A percentile compares a stretch with the other conserved stretches of the same genome.
phyloP scores from a whole-genome alignment of 2,888 invertebrate species.

The Tetragnatha montana region DNA sequence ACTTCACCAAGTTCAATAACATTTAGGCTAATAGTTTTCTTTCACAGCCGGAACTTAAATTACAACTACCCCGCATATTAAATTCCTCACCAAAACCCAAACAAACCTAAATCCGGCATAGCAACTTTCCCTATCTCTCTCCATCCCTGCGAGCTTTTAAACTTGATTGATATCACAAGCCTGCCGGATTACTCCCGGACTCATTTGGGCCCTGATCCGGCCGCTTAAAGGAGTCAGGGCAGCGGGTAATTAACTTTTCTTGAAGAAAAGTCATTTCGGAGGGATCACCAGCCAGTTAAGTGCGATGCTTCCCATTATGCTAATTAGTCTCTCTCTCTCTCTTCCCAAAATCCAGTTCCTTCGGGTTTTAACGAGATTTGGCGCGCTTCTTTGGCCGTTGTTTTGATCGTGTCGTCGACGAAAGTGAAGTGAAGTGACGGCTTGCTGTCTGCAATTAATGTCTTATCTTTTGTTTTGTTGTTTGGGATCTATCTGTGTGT shows the following conservation, averaged over 20 bases:
- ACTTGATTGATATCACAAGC: not conserved
- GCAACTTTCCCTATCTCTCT: not conserved
- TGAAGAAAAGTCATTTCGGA: conserved; percentile 50
- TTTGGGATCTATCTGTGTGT: too few species aligned
- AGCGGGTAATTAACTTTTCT: conserved; percentile 65
- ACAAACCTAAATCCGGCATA: not conserved
- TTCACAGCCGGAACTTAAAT: not conserved
- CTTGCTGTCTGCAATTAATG: not conserved
- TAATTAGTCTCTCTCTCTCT: conserved; percentile 41
- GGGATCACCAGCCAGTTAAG: conserved; percentile 26
- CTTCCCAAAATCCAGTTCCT: conserved; percentile 54
- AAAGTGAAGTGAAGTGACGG: conserved; percentile 24
- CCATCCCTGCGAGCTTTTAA: not conserved
- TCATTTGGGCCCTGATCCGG: conserved; percentile 28
- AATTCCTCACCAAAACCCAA: too few species aligned
- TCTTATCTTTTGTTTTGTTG: too few species aligned
- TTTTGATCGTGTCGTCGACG: not conserved
- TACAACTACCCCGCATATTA: too few species aligned
- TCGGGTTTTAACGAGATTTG: conserved; percentile 62
- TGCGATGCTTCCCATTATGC: conserved; percentile 57
- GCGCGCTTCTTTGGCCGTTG: not conserved
- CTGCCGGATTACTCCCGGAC: not conserved
- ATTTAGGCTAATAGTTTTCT: not conserved
- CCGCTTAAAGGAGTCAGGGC: conserved; percentile 29
- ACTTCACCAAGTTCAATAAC: not conserved